Conservation (phyloP, 1,140 invertebrate genomes). For the Diploscapter pachys region DNA sequence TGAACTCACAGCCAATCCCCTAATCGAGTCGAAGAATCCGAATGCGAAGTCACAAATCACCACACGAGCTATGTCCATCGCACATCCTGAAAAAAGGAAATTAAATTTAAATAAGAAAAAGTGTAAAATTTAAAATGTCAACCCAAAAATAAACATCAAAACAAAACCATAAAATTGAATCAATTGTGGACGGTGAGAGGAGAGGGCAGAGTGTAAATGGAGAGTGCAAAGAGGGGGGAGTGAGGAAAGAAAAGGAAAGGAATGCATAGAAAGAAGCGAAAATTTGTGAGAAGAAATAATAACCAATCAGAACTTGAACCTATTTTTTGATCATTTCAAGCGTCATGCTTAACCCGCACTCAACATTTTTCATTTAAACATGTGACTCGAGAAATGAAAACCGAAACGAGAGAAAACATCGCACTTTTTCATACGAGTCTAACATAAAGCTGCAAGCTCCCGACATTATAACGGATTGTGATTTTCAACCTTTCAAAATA, state of each 20-base stretch:
- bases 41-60: background rate
- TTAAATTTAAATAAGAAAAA: background rate
- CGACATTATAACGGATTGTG: too few species aligned
- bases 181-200: background rate
- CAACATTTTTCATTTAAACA: too few species aligned
- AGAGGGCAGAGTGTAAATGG: slow-evolving; percentile 1
- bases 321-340: too few species aligned
- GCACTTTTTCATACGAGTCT: too few species aligned
- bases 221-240: background rate
- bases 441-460: too few species aligned
- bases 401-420: too few species aligned
- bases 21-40: slow-evolving; percentile 8
- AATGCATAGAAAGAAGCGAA: too few species aligned
- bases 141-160: background rate
- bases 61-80: background rate
- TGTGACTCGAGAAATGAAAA: too few species aligned
- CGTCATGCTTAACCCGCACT: too few species aligned
- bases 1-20: slow-evolving; percentile 4
- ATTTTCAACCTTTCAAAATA: too few species aligned
- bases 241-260: background rate
- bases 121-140: background rate
- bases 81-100: background rate
- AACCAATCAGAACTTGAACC: too few species aligned
- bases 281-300: too few species aligned
- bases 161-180: background rate